Evolutionary conservation across 2,113 vertebrate species (phyloP), one percentile per base, ranked within the genome.

Genomic region (Rattus rattus): DNA sequence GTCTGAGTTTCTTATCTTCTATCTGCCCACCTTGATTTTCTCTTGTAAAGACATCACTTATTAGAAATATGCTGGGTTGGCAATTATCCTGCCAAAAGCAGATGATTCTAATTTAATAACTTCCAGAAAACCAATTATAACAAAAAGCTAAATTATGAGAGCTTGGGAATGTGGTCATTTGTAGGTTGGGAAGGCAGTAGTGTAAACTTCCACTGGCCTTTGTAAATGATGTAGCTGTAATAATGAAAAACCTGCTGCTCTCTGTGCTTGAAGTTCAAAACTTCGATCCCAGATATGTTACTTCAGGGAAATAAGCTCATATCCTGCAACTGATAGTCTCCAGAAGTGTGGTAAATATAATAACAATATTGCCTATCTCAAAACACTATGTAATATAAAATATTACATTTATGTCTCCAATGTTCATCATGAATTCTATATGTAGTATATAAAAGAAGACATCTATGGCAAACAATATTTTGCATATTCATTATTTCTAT

Each of bases 101-200:
- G n/a, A 61, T 79, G 70, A 88, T 97, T 97, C 88, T 97, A 98
- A 97, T 97, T 97, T 97, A 97, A 83, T 97, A 97, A 97, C 85
- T 94, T 43, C 90, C 63, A 96, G 69, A 95, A 96, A 97, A 96
- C 39, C 88, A 95, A 79, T 90, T 65, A 90, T 94, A 96, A 97
- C 33, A 81, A 94, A 95, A 96, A 92, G 16, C 39, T 92, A 97
- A 96, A 96, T 94, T 95, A 83, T 33, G 93, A 94, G 80, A 89
- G n/a, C 67, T 86, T 94, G 47, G 67, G 88, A 94, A 94, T 93
- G 56, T 54, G 92, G 73, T 92, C 52, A 81, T 95, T 96, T 96
- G 76, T 89, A 93, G 93, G 87, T 96, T 39, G 39, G 49, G 63
- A 70, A 93, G 76, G 94, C 67, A 65, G 88, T 90, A 75, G 69